Percentiles rank a stretch among this genome's conserved stretches.
Conservation (phyloP, 1,140 invertebrate genomes). For the Drosophila arizonae region DNA sequence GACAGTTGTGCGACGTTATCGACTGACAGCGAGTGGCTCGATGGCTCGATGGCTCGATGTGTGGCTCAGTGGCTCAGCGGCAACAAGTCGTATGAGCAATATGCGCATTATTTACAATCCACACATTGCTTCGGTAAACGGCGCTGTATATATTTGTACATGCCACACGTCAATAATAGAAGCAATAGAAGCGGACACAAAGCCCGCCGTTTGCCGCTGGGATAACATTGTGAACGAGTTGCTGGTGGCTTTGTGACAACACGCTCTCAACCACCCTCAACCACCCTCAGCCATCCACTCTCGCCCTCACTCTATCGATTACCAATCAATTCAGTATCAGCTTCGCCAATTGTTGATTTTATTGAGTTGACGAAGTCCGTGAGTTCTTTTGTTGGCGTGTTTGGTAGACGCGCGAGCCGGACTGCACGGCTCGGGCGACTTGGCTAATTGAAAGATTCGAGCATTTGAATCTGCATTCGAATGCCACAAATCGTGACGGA, state of each 20-base stretch:
- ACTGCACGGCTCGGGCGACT: too few relatives aligned
- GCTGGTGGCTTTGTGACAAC: slow-evolving; percentile 3
- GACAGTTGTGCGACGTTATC: slow-evolving; percentile 1
- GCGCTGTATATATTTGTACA: slow-evolving; percentile 65
- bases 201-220: background rate
- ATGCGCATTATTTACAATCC: slow-evolving; percentile 68
- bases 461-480: background rate
- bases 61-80: slow-evolving; percentile 22
- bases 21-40: slow-evolving; percentile 1
- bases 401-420: background rate
- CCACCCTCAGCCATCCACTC: too few relatives aligned
- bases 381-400: slow-evolving; percentile 9
- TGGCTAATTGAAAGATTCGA: background rate
- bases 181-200: slow-evolving; percentile 20
- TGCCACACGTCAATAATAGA: slow-evolving; percentile 60
- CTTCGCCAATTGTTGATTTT: slow-evolving; percentile 65
- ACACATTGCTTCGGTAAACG: slow-evolving; percentile 56
- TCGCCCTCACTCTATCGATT: slow-evolving; percentile 53
- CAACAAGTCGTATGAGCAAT: slow-evolving; percentile 71
- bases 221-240: slow-evolving; percentile 24
- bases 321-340: slow-evolving; percentile 64
- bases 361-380: slow-evolving; percentile 45
- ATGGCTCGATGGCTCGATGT: background rate
- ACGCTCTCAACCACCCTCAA: background rate
- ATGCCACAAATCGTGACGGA: too few relatives aligned